Conservation (phyloP, 2,888 invertebrate species). For the Chymomyza amoena region DNA sequence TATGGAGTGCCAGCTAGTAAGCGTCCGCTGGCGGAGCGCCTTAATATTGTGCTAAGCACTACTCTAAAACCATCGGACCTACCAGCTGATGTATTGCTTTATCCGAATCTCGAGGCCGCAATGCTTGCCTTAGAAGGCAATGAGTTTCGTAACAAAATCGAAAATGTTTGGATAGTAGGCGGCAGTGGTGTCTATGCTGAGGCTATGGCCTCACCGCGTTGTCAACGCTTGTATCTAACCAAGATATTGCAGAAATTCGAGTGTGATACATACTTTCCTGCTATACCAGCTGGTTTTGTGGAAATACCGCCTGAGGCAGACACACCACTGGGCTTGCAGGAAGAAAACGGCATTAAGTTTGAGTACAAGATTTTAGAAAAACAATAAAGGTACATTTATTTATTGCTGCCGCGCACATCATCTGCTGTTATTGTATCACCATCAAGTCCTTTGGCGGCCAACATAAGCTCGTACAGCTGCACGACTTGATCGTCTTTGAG, state of each 20-base stretch:
- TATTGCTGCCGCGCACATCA: slow-evolving; percentile 49
- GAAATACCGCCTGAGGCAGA: slow-evolving; percentile 80
- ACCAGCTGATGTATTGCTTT: slow-evolving; percentile 82
- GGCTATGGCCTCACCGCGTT: slow-evolving; percentile 85
- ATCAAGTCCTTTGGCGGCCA: slow-evolving; percentile 81
- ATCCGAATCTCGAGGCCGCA: slow-evolving; percentile 84
- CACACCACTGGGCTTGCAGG: slow-evolving; percentile 84
- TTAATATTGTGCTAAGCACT: slow-evolving; percentile 90
- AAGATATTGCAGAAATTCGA: slow-evolving; percentile 86
- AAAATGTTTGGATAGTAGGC: slow-evolving; percentile 93
- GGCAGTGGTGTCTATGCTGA: slow-evolving; percentile 90
- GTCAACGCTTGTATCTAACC: slow-evolving; percentile 90
- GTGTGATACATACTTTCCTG: slow-evolving; percentile 93
- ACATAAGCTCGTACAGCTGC: slow-evolving; percentile 90
- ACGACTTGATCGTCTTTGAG: slow-evolving; percentile 90
- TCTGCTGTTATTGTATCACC: slow-evolving; percentile 64
- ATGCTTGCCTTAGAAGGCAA: slow-evolving; percentile 81
- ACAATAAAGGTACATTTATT: slow-evolving; percentile 50
- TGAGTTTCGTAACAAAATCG: slow-evolving; percentile 82
- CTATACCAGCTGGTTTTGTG: slow-evolving; percentile 82
- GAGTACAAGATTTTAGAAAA: slow-evolving; percentile 87
- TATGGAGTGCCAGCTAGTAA: slow-evolving; percentile 91
- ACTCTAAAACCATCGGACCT: slow-evolving; percentile 79
- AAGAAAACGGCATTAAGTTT: slow-evolving; percentile 87
- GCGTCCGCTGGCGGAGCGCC: slow-evolving; percentile 86